These are phyloP conservation scores for Hirtodrosophila cameraria DNA, from an alignment of 2,888 invertebrate species.

Conservation along the genomic window DNA sequence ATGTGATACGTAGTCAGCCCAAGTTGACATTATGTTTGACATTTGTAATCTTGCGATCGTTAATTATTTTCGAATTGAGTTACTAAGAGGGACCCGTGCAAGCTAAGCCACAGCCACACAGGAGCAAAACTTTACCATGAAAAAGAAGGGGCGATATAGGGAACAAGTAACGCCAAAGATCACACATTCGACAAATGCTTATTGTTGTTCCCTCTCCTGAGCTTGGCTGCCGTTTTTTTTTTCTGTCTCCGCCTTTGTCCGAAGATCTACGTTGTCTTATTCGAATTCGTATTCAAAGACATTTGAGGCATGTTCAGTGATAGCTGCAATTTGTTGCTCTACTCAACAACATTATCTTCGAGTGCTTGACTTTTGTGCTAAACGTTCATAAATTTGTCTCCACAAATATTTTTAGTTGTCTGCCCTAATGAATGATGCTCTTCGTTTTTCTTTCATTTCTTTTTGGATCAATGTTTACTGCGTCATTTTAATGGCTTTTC, in stretches of 20 bases:
- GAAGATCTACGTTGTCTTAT: slow-evolving; percentile 9
- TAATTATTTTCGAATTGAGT: slow-evolving; percentile 83
- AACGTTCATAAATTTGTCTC: slow-evolving; percentile 82
- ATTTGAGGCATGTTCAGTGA: slow-evolving; percentile 70
- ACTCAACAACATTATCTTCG: slow-evolving; percentile 71
- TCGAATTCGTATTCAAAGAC: slow-evolving; percentile 13
- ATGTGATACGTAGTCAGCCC: slow-evolving; percentile 66
- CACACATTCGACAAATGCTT: slow-evolving; percentile 63
- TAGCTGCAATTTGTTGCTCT: slow-evolving; percentile 80
- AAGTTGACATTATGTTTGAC: slow-evolving; percentile 83
- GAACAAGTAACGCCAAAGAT: slow-evolving; percentile 51
- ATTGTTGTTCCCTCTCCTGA: slow-evolving; percentile 10
- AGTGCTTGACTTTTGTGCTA: slow-evolving; percentile 80
- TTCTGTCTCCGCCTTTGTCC: slow-evolving; percentile 1
- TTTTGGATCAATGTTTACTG: slow-evolving; percentile 53
- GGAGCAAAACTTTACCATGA: slow-evolving; percentile 40
- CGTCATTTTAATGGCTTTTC: slow-evolving; percentile 66
- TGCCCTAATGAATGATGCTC: slow-evolving; percentile 51
- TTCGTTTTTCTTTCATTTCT: slow-evolving; percentile 13
- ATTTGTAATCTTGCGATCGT: slow-evolving; percentile 83
- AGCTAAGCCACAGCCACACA: slow-evolving; percentile 69
- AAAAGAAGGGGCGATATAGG: background rate
- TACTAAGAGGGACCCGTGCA: slow-evolving; percentile 47
- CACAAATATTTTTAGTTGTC: slow-evolving; percentile 62
- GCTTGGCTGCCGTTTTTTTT: slow-evolving; percentile 12